Evolutionary conservation across 2,888 invertebrate species (phyloP), one percentile per base, ranked within the genome.

Genomic region (Slavum lentiscoides): DNA sequence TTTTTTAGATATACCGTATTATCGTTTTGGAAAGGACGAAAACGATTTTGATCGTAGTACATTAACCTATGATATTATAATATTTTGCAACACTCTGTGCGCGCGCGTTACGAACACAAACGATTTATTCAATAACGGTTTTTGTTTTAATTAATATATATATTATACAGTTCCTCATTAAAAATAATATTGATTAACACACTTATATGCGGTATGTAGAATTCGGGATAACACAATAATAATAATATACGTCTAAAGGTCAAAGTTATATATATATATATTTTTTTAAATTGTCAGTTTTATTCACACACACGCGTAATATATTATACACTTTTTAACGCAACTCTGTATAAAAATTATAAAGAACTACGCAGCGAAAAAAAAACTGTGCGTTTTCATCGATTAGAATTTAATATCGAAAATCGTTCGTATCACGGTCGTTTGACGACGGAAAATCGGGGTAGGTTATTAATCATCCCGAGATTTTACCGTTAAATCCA

Each of bases 131-230:
- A 39, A 39, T 66, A 55, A 64, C 37, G 66, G 55, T 66, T 55
- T n/a, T 21, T 30, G 17, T 74, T 66, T 66, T 74, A 74, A 58
- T 74, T 55, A 74, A 19, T 64, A 37, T n/a, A n/a, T n/a, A n/a
- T n/a, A n/a, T n/a, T n/a, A n/a, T 30, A 15, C 39, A 39, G 66
- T 39, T 39, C 1, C 39, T 74, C 49, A 66, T 66, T 74, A 74
- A 74, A 74, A 74, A 37, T 39, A 37, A 74, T 21, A 66, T 66
- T 37, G 37, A 62, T 74, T 23, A 73, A 73, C 30, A 53, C 19
- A 11, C 2, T 15, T 55, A 58, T 19, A 61, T 5, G 43, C 11
- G 30, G 0, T 13, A 11, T 30, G 37, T 55, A 21, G 23, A 13
- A n/a, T 17, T 39, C 64, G 37, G 39, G 21, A 66, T 74, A 74